These are phyloP conservation scores for Caenorhabditis virilis DNA, from an alignment of 2,888 invertebrate genomes.

Conservation along the genomic window DNA sequence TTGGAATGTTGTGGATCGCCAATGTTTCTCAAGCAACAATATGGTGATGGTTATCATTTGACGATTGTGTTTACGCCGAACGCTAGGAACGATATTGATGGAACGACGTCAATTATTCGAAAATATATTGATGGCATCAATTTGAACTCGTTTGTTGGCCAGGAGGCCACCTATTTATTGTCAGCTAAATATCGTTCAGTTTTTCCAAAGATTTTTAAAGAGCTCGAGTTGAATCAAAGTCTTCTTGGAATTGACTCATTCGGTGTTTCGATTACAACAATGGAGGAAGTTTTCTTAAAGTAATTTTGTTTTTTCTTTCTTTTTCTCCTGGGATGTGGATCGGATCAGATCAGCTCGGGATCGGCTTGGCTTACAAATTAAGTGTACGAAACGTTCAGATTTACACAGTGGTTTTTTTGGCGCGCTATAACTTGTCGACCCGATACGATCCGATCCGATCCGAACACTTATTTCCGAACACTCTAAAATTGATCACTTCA, in stretches of 20 bases:
- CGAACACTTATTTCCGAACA: too few species aligned
- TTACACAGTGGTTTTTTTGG: too few species aligned
- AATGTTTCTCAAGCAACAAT: slow-evolving; percentile 79
- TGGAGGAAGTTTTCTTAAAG: slow-evolving; percentile 89
- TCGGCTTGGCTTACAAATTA: too few species aligned
- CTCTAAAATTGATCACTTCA: too few species aligned
- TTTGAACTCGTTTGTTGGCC: slow-evolving; percentile 79
- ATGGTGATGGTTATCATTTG: slow-evolving; percentile 83
- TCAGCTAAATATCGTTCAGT: slow-evolving; percentile 31
- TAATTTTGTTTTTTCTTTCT: too few species aligned
- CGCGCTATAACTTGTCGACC: too few species aligned
- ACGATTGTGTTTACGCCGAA: slow-evolving; percentile 74
- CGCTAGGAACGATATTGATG: slow-evolving; percentile 1
- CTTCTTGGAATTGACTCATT: slow-evolving; percentile 78
- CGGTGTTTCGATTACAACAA: slow-evolving; percentile 82
- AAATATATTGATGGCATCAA: slow-evolving; percentile 52
- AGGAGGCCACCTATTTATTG: slow-evolving; percentile 77
- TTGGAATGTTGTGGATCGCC: slow-evolving; percentile 83
- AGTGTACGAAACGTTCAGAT: too few species aligned
- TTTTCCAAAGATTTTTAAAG: slow-evolving; percentile 76
- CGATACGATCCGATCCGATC: too few species aligned
- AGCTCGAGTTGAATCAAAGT: slow-evolving; percentile 75
- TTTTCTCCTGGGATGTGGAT: neutral
- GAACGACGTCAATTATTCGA: slow-evolving; percentile 25
- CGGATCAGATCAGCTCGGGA: neutral